Conservation (phyloP, 2,113 vertebrate species). For the Falcunculus frontatus region DNA sequence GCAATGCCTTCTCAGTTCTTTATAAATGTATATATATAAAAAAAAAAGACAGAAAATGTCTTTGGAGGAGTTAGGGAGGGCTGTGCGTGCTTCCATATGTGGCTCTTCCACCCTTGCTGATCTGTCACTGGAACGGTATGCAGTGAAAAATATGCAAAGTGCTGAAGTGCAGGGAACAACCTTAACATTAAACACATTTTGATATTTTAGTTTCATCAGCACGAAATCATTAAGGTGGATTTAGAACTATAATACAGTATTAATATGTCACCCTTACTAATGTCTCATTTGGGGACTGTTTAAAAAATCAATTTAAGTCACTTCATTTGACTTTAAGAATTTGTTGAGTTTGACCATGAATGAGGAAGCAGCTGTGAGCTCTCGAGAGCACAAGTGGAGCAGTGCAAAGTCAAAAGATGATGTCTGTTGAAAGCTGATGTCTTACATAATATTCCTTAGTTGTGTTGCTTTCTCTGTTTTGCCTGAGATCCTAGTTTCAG, state of each 20-base stretch:
- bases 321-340: not conserved
- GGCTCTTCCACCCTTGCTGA: not conserved
- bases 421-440: not conserved
- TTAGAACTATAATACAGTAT: not conserved
- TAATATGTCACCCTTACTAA: not conserved
- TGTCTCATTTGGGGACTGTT: not conserved
- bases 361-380: not conserved
- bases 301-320: not conserved
- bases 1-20: not conserved
- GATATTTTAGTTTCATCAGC: not conserved
- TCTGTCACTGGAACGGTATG: not conserved
- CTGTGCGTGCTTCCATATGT: rapidly evolving
- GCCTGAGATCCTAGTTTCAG: not conserved
- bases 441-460: not conserved
- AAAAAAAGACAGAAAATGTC: not conserved
- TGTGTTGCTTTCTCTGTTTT: not conserved
- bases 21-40: too few relatives aligned
- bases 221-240: not conserved
- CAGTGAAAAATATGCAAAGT: not conserved
- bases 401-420: not conserved
- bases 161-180: not conserved
- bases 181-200: not conserved
- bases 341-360: not conserved
- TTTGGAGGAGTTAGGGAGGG: not conserved
- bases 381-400: not conserved